phyloP scores from a whole-genome alignment of 2,888 invertebrate species.

The Agrypnus murinus region DNA sequence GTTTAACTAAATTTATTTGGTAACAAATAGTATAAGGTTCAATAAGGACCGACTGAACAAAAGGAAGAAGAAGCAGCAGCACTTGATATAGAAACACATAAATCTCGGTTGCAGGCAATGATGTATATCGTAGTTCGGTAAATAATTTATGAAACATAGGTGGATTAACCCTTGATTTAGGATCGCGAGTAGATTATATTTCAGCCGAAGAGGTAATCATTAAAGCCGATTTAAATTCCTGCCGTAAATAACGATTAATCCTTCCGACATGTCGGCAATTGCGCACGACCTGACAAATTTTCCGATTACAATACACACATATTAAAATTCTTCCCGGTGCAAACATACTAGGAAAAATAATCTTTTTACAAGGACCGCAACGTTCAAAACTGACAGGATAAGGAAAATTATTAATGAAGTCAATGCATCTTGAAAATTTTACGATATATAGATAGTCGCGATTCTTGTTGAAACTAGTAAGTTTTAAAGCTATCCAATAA shows the following conservation, averaged over 20 bases:
- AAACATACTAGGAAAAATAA: neutral
- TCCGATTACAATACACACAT: slow-evolving; percentile 5
- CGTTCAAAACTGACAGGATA: slow-evolving; percentile 20
- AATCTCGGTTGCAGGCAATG: slow-evolving; percentile 58
- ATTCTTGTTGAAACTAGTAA: slow-evolving; percentile 44
- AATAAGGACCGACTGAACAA: slow-evolving; percentile 40
- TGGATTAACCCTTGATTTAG: slow-evolving; percentile 64
- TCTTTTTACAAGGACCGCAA: slow-evolving; percentile 14
- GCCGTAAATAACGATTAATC: slow-evolving; percentile 60
- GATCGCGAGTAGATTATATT: slow-evolving; percentile 61
- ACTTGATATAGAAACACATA: slow-evolving; percentile 49
- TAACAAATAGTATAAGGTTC: slow-evolving; percentile 21
- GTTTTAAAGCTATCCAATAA: slow-evolving; percentile 59
- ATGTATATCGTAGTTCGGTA: slow-evolving; percentile 59
- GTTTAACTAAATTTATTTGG: slow-evolving; percentile 14
- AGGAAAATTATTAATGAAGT: slow-evolving; percentile 26
- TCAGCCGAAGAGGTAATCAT: slow-evolving; percentile 59
- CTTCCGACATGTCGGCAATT: slow-evolving; percentile 56
- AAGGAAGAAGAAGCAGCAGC: slow-evolving; percentile 31
- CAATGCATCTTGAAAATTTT: slow-evolving; percentile 30
- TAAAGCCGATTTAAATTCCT: slow-evolving; percentile 61
- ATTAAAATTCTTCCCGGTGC: slow-evolving; percentile 8
- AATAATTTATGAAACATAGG: slow-evolving; percentile 62
- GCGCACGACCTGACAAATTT: slow-evolving; percentile 45
- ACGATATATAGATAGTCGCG: slow-evolving; percentile 26